Conservation (phyloP, 2,888 invertebrate species). For the Hypena proboscidalis region DNA sequence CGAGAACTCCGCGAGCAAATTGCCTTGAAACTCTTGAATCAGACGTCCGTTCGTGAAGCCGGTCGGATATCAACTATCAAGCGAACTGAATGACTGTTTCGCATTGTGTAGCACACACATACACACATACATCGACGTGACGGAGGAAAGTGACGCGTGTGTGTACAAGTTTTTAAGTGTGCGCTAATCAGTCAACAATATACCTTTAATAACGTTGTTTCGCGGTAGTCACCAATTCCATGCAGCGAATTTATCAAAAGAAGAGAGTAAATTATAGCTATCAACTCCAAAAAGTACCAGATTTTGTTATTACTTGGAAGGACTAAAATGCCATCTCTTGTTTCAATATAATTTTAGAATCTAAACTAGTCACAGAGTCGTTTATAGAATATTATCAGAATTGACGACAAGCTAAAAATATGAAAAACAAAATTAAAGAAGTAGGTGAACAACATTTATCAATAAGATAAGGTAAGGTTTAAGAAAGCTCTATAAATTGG, state of each 20-base stretch:
- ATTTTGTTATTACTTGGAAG: too few species aligned
- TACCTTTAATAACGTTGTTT: conserved; percentile 58
- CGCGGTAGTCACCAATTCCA: conserved; percentile 45
- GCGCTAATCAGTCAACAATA: conserved; percentile 40
- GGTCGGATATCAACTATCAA: conserved; percentile 72
- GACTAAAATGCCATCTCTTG: too few species aligned
- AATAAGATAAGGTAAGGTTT: background rate
- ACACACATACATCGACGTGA: conserved; percentile 44
- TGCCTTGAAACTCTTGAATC: conserved; percentile 19
- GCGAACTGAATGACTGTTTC: conserved; percentile 58
- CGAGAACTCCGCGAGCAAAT: conserved; percentile 45
- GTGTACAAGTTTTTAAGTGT: conserved; percentile 47
- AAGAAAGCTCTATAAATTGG: too few species aligned
- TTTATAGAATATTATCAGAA: too few species aligned
- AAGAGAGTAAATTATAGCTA: too few species aligned
- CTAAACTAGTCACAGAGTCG: too few species aligned
- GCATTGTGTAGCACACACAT: conserved; percentile 46
- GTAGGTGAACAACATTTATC: too few species aligned
- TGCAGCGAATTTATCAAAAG: background rate
- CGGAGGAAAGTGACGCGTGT: conserved; percentile 61
- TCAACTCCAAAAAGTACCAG: too few species aligned
- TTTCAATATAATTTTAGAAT: too few species aligned
- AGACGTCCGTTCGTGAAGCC: conserved; percentile 52
- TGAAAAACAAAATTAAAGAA: too few species aligned
- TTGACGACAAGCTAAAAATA: too few species aligned